A percentile compares a stretch with the other conserved stretches of the same genome.
phyloP scores from a whole-genome alignment of 1,140 invertebrate genomes.

The Reticulitermes speratus region DNA sequence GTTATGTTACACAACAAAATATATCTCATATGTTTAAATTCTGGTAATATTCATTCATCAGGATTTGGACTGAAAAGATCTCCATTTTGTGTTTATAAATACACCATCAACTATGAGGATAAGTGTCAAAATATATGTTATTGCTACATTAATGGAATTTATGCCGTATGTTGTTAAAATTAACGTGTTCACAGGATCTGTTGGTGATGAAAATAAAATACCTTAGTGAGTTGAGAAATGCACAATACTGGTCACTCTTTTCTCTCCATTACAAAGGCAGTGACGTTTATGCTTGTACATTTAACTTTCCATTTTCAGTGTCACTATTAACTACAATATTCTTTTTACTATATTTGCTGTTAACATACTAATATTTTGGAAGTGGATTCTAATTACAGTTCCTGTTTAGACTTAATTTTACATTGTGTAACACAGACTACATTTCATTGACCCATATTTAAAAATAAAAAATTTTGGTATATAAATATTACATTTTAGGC shows the following conservation, averaged over 20 bases:
- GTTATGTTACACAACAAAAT: too few species aligned
- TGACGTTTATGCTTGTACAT: not conserved
- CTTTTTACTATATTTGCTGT: not conserved
- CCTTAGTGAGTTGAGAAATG: not conserved
- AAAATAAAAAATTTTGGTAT: not conserved
- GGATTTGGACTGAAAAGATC: too few species aligned
- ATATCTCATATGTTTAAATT: too few species aligned
- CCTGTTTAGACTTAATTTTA: not conserved
- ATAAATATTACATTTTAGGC: not conserved
- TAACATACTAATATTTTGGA: not conserved
- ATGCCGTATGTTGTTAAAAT: not conserved
- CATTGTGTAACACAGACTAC: not conserved
- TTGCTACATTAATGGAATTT: too few species aligned
- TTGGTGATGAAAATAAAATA: too few species aligned
- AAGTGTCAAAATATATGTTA: too few species aligned
- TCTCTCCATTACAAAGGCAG: conserved; percentile 3
- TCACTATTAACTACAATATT: not conserved
- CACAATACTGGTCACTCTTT: not conserved
- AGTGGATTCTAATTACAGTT: not conserved
- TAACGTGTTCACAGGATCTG: not conserved
- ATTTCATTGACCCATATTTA: not conserved
- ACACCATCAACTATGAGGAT: too few species aligned
- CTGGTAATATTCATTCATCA: too few species aligned
- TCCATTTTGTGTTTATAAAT: too few species aligned
- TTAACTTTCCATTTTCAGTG: not conserved